Evolutionary conservation across 2,797 vertebrate genomes (phyloP), one percentile per base, ranked within the genome.

Genomic region (Chelidonichthys spinosus): DNA sequence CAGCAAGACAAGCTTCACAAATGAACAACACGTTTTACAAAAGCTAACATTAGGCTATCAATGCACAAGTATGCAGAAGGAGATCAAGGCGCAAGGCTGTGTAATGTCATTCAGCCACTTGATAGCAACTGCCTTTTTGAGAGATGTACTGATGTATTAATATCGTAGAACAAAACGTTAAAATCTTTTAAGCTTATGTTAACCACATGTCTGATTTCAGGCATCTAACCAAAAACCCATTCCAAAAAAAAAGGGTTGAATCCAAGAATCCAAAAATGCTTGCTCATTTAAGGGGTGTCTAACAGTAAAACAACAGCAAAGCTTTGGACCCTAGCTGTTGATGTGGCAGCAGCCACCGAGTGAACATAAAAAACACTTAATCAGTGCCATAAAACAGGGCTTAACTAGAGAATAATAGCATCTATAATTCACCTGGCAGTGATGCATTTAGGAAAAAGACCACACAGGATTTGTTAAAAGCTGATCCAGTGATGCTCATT

Each of bases 371-470:
- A 79, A 80, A 74, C 6, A 79, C 55, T 54, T 74, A 36, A 81
- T 84, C 66, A 66, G 70, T 17, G 62, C 85, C 5, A 62, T 84
- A 76, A 86, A 85, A 76, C 63, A 67, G 1, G 70, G 53, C 72
- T 81, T 85, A 79, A 87, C 67, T 72, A 70, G 47, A 83, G 59
- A 50, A 56, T 85, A 89, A 85, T 80, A 81, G 82, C 79, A 72
- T 65, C 71, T 55, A 82, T 81, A 75, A 84, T 68, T 88, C 71
- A 85, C 54, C 69, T 47, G 74, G 70, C 33, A 55, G 67, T 40
- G 52, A 69, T 66, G 74, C 60, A 62, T 84, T 81, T 58, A 37
- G 61, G 17, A 59, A 64, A 63, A 81, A 76, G 14, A 69, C 67
- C 60, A 55, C 66, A 61, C 25, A 73, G 61, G 54, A 74, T 82